A percentile compares a stretch with the other conserved stretches of the same genome.
Evolutionary conservation across 2,888 invertebrate genomes (phyloP).

Genomic region (Rhyacophila evoluta): DNA sequence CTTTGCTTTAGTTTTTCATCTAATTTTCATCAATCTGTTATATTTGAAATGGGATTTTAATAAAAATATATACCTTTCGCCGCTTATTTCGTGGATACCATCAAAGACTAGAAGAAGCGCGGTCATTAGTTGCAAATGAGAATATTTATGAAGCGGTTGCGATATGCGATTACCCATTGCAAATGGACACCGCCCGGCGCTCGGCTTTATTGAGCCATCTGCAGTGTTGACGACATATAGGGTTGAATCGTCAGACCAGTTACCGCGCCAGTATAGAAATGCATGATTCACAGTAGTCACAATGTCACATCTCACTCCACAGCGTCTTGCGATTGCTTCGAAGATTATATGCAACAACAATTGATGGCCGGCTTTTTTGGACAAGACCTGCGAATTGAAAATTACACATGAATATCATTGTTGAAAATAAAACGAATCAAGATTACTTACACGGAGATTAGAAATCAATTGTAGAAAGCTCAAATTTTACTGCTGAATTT

Average conservation of each 20-base stretch:
- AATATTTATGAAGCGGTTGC: not conserved
- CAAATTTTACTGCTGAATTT: no score
- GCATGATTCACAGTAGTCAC: constrained; percentile 62
- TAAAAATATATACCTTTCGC: not conserved
- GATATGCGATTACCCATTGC: constrained; percentile 16
- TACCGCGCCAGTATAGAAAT: constrained; percentile 61
- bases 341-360: constrained; percentile 56
- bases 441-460: not conserved
- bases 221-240: constrained; percentile 59
- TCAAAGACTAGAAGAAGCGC: not conserved
- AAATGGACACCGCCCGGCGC: constrained; percentile 60
- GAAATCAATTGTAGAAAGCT: not conserved
- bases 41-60: no score
- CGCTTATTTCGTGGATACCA: not conserved
- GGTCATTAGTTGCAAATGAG: not conserved
- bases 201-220: constrained; percentile 59
- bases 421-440: no score
- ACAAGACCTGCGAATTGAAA: constrained; percentile 58
- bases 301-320: constrained; percentile 60
- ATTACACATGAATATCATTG: no score
- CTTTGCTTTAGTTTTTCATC: no score
- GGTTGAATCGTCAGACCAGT: constrained; percentile 46
- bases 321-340: constrained; percentile 60
- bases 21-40: no score
- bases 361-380: constrained; percentile 58